Percentiles rank a stretch among this genome's conserved stretches.
These are phyloP conservation scores for Synanthedon myopaeformis DNA, from an alignment of 2,888 invertebrate genomes.

Conservation along the genomic window DNA sequence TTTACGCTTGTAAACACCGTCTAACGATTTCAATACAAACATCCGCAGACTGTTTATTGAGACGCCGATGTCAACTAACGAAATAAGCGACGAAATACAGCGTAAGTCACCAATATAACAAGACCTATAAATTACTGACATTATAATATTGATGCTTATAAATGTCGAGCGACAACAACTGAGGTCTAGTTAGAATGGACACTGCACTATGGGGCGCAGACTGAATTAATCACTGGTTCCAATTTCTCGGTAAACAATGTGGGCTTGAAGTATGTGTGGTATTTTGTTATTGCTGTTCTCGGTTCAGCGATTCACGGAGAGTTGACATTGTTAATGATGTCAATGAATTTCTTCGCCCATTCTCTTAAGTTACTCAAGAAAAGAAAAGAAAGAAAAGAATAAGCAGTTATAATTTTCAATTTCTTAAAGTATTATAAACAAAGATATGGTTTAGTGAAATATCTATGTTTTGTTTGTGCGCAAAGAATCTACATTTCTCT, in stretches of 20 bases:
- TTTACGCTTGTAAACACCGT: background rate
- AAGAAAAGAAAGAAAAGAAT: no score
- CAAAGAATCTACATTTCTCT: no score
- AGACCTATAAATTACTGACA: background rate
- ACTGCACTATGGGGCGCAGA: constrained; percentile 25
- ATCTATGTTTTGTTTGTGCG: no score
- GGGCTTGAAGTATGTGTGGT: constrained; percentile 1
- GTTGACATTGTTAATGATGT: no score
- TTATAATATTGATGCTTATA: background rate
- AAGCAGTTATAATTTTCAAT: no score
- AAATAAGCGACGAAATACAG: constrained; percentile 46
- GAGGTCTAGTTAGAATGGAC: constrained; percentile 20
- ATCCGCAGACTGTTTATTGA: constrained; percentile 37
- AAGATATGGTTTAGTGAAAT: no score
- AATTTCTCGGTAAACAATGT: constrained; percentile 61
- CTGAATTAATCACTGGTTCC: constrained; percentile 62
- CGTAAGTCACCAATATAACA: background rate
- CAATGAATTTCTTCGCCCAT: no score
- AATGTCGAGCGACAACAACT: background rate
- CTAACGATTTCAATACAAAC: background rate
- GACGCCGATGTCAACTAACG: constrained; percentile 49
- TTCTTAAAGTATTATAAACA: no score
- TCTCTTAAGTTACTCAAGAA: no score
- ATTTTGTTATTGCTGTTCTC: background rate
- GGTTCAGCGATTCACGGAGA: no score